Conservation (phyloP, 1,140 invertebrate genomes). For the Atta cephalotes region DNA sequence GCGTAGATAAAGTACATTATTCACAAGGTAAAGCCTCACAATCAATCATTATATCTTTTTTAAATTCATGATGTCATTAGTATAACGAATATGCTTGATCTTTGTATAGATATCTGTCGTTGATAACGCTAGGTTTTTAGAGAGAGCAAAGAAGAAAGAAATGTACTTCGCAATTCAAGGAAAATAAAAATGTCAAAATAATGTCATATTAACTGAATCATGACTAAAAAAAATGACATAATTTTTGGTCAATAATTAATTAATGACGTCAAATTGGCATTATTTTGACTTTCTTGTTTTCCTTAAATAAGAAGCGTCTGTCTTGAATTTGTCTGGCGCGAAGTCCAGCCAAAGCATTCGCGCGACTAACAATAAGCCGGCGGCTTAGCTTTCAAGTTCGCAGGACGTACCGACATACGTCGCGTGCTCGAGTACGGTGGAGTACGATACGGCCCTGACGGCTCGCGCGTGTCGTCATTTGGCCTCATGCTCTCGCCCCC, state of each 20-base stretch:
- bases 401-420: constrained; percentile 46
- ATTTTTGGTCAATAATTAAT: too few species aligned
- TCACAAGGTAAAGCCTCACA: neutral
- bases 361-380: neutral
- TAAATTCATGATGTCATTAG: neutral
- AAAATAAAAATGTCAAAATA: too few species aligned
- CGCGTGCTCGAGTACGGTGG: constrained; percentile 68
- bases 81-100: neutral
- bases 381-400: constrained; percentile 29
- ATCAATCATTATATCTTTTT: neutral
- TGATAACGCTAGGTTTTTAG: neutral
- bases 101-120: neutral
- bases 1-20: neutral
- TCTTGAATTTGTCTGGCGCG: neutral
- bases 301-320: neutral
- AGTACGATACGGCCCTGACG: constrained; percentile 63
- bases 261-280: too few species aligned
- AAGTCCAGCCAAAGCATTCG: constrained; percentile 18
- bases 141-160: neutral
- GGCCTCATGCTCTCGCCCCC: constrained; percentile 60
- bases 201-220: too few species aligned
- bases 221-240: too few species aligned
- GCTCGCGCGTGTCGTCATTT: constrained; percentile 75
- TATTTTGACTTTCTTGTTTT: too few species aligned
- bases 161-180: neutral